Percentiles rank a stretch among this genome's conserved stretches.
Evolutionary conservation across 2,888 invertebrate genomes (phyloP).

Genomic region (Physocephala rufipes): DNA sequence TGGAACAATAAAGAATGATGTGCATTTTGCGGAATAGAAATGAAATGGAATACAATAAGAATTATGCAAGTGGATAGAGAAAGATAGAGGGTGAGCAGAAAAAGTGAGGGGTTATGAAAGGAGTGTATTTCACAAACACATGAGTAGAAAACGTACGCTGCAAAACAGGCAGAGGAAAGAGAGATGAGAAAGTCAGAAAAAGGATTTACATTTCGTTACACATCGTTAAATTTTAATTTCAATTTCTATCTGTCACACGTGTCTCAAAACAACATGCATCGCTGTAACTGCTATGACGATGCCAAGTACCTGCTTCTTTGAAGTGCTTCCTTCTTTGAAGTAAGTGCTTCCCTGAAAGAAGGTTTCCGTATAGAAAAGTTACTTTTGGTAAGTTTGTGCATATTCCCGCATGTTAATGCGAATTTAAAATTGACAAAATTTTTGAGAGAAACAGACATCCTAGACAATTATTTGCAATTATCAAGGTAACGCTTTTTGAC

Average conservation of each 20-base stretch:
- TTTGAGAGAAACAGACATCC: no score
- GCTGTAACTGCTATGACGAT: constrained; percentile 22
- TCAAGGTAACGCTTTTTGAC: no score
- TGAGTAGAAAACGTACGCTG: not conserved
- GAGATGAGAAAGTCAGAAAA: constrained; percentile 22
- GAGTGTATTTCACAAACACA: not conserved
- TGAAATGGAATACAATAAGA: not conserved
- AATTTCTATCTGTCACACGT: constrained; percentile 37
- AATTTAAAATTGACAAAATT: no score
- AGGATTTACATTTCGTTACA: constrained; percentile 32
- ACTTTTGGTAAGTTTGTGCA: no score
- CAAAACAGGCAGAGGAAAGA: not conserved
- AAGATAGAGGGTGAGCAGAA: no score
- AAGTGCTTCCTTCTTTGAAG: no score
- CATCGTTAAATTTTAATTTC: constrained; percentile 31
- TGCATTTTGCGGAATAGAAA: no score
- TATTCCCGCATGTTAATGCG: no score
- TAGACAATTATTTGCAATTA: no score
- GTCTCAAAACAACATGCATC: constrained; percentile 37
- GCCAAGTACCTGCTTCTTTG: no score
- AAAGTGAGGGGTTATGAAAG: not conserved
- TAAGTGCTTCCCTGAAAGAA: no score
- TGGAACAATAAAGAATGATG: not conserved
- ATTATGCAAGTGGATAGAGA: not conserved
- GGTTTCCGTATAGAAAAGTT: no score